Base-by-base conservation (phyloP, 2,888 invertebrate genomes). In the Orchesella flavescens region DNA sequence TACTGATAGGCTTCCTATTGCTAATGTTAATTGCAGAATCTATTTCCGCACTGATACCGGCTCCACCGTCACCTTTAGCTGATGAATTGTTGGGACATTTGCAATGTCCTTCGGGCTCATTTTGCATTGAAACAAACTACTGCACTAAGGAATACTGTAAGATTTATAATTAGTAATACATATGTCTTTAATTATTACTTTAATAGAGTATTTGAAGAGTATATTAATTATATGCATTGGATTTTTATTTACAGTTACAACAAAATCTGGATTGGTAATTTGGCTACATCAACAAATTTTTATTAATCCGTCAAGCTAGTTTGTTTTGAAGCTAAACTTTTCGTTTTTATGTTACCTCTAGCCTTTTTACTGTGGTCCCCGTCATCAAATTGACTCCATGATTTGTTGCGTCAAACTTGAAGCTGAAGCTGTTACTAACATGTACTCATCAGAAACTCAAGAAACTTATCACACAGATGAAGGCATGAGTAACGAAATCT, bases 311-410 rank as follows among this genome's bases (percentile, higher is more conserved):
- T 19, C n/a, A 19, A 44, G 44, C 7, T 46, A 13, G 23, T 17
- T 46, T 68, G 65, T 24, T 24, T 43, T 46, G 19, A 46, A 10
- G 5, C 4, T 44, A 34, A 10, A 46, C 7, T 46, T 44, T 61
- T 3, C 17, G 10, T 69, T 53, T 69, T 34, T 34, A 7, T 34
- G 3, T 34, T 4, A 12, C 19, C 17, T 78, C 9, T 44, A 85
- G 85, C 74, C 79, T 19, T 85, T 82, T 65, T 83, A 79, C 13
- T 85, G 85, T 61, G 85, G 85, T 10, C 85, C 85, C n/a, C 68
- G 59, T 34, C 19, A 85, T 9, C 44, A 59, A n/a, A 79, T 85
- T 1, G 75, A 85, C 24, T 78, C 79, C 15, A 85, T 78, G 63
- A 55, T 83, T 34, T 85, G 85, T 44, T 85, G 85, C 43, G 21